These are phyloP conservation scores for Adrianichthys oophorus DNA, from an alignment of 2,797 vertebrate genomes.

Conservation along the genomic window DNA sequence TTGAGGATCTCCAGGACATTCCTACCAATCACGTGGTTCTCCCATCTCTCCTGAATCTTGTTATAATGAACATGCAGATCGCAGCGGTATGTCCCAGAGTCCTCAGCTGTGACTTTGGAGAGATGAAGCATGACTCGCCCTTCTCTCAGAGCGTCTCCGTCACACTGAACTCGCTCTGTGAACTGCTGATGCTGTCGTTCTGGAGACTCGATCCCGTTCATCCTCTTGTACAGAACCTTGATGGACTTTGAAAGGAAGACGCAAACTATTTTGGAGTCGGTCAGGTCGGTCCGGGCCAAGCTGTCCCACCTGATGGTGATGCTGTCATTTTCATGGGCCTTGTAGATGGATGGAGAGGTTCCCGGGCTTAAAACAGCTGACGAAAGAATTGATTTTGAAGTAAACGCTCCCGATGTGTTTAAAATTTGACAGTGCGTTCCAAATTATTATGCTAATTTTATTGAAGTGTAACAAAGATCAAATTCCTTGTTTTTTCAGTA, in stretches of 20 bases:
- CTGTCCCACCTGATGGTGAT: not conserved
- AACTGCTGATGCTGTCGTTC: not conserved
- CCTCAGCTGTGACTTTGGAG: too few relatives aligned
- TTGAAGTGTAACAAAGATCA: too few relatives aligned
- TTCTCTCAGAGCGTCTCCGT: not conserved
- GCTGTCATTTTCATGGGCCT: not conserved
- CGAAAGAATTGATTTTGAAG: not conserved
- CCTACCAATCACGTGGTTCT: too few relatives aligned
- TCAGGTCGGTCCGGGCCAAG: not conserved
- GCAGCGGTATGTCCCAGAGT: too few relatives aligned
- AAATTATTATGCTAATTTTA: too few relatives aligned
- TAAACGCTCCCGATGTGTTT: not conserved
- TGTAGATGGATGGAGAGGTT: not conserved
- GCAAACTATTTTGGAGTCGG: not conserved
- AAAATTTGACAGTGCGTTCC: too few relatives aligned
- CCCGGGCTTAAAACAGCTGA: not conserved
- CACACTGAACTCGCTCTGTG: not conserved
- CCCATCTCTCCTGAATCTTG: too few relatives aligned
- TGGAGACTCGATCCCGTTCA: not conserved
- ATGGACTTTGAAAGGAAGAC: not conserved
- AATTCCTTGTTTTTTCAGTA: too few relatives aligned
- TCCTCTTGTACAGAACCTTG: not conserved
- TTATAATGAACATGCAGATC: too few relatives aligned
- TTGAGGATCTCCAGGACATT: too few relatives aligned
- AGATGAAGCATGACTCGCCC: too few relatives aligned